A percentile compares a stretch with the other conserved stretches of the same genome.
phyloP scores from a whole-genome alignment of 1,140 invertebrate species.

The Oppia nitens region DNA sequence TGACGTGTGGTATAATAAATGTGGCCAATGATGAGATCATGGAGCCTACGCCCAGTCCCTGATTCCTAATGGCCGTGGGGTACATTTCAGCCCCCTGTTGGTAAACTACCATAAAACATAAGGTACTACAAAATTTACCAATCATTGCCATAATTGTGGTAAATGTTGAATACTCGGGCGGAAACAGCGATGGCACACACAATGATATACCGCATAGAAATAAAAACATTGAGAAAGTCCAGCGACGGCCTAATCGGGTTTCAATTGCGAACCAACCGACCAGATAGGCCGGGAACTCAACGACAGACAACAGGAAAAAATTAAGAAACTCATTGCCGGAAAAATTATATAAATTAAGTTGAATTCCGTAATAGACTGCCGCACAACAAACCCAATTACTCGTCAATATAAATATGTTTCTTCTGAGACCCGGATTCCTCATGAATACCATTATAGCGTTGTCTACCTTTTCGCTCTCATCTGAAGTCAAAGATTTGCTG shows the following conservation, averaged over 20 bases:
- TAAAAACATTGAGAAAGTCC: constrained; percentile 24
- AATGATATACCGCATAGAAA: constrained; percentile 25
- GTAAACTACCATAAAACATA: constrained; percentile 18
- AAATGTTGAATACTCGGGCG: not conserved
- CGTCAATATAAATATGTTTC: constrained; percentile 17
- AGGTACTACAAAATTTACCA: constrained; percentile 19
- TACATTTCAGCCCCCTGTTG: constrained; percentile 23
- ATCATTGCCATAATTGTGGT: constrained; percentile 12
- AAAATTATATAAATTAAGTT: constrained; percentile 22
- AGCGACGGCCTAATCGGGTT: constrained; percentile 24
- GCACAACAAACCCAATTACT: not conserved
- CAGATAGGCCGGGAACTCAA: constrained; percentile 21
- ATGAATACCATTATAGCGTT: constrained; percentile 19
- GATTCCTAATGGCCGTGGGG: constrained; percentile 24
- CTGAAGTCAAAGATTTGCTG: not conserved
- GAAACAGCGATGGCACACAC: constrained; percentile 23
- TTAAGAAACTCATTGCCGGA: constrained; percentile 37
- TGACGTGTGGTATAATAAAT: constrained; percentile 36
- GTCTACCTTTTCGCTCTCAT: not conserved
- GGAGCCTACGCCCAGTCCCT: constrained; percentile 22
- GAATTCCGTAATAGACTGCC: constrained; percentile 24
- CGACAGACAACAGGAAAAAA: constrained; percentile 38
- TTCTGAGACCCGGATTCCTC: constrained; percentile 17
- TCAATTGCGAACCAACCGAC: constrained; percentile 20
- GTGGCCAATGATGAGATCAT: constrained; percentile 34